These are phyloP conservation scores for Pseudoips prasinana DNA, from an alignment of 2,888 invertebrate genomes.

Conservation along the genomic window DNA sequence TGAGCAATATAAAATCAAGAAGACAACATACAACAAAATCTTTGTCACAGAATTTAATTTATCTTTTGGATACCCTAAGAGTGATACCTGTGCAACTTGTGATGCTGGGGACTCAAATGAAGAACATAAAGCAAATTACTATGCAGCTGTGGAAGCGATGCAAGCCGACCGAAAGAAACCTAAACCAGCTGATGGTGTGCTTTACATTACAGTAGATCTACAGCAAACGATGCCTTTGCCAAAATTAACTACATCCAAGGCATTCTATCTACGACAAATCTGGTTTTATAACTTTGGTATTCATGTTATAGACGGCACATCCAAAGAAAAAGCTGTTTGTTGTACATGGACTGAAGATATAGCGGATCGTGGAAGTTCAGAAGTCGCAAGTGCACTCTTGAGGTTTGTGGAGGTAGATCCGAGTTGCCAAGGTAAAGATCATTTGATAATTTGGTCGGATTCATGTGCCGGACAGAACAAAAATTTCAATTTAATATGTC, in stretches of 20 bases:
- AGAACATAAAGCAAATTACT: constrained; percentile 15
- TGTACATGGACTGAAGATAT: constrained; percentile 23
- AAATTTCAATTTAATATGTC: constrained; percentile 19
- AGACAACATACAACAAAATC: constrained; percentile 23
- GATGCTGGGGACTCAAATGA: constrained; percentile 3
- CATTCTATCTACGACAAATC: constrained; percentile 19
- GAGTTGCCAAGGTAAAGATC: constrained; percentile 14
- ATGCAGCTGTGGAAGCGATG: too few relatives aligned
- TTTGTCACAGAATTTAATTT: constrained; percentile 33
- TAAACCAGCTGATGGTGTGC: too few relatives aligned
- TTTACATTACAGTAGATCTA: too few relatives aligned
- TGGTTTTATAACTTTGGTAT: constrained; percentile 18
- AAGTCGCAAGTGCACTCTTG: constrained; percentile 12
- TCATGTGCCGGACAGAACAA: constrained; percentile 24
- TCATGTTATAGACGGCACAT: constrained; percentile 14
- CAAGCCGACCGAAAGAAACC: constrained; percentile 5
- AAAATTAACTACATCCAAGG: background rate
- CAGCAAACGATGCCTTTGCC: too few relatives aligned
- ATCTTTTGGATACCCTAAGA: constrained; percentile 26
- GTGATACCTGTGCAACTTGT: constrained; percentile 20
- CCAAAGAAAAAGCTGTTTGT: constrained; percentile 19
- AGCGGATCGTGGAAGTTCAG: constrained; percentile 13
- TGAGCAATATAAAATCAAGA: constrained; percentile 24
- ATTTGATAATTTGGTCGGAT: constrained; percentile 22
- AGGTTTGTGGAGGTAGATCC: constrained; percentile 18